Base-by-base conservation (phyloP, 2,113 vertebrate species). In the Vidua macroura region DNA sequence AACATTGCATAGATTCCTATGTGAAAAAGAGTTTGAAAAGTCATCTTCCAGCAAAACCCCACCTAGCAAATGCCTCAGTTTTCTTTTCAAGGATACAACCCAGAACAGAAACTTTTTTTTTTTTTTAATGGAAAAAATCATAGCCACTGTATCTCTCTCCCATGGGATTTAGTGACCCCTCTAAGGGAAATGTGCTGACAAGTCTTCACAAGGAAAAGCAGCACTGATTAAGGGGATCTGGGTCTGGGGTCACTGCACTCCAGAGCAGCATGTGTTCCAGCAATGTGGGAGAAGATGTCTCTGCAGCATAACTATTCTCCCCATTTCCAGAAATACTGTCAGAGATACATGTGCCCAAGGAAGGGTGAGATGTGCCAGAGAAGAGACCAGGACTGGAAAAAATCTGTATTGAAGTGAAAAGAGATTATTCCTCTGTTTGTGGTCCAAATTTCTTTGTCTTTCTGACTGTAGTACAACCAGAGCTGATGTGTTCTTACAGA, bases 391-490 rank as follows among this genome's bases (percentile, higher is more conserved):
- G 12, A 44, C 28, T 60, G 83, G 53, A 79, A 25, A 48, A 92
- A 78, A 72, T 37, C 10, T 85, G 4, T n/a, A 35, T 58, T 59
- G 25, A 76, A 51, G 25, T 48, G 25, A 72, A 88, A 88, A 86
- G 13, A 70, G 3, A 14, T 52, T 6, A 7, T 49, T 75, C 28
- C 79, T 82, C 51, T 58, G 15, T 16, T 49, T 0, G 1, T 58
- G 14, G 8, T 53, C n/a, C 43, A 58, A 16, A 69, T n/a, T 60
- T 51, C 39, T 73, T 49, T 58, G n/a, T 55, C 24, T 78, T 67
- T 67, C 67, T 6, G 4, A 22, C 31, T 31, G 24, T 31, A 46
- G 21, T 8, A 49, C 0, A 0, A 59, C 31, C 15, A 69, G 13
- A 37, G 33, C 35, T 68, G 25, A 30, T 24, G 19, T 46, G 13